Evolutionary conservation across 2,113 vertebrate species (phyloP).

Genomic region (Perca fluviatilis): DNA sequence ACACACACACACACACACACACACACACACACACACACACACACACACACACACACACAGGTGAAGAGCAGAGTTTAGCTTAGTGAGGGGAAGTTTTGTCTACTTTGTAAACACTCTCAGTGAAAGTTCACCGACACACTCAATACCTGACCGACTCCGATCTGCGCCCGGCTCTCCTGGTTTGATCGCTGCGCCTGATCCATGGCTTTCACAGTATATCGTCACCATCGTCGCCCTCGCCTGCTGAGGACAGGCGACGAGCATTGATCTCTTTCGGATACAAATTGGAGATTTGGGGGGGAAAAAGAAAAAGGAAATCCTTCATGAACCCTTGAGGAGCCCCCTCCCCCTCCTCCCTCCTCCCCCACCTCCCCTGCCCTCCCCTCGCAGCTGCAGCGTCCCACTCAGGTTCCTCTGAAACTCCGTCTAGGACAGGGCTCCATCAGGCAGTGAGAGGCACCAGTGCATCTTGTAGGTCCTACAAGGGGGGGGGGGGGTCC

Average conservation of each 20-base stretch:
- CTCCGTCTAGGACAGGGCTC: background rate
- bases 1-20: no score
- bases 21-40: no score
- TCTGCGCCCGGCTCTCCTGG: conserved; percentile 55
- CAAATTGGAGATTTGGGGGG: conserved; percentile 30
- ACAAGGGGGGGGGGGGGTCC: conserved; percentile 2
- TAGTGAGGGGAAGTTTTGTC: conserved; percentile 37
- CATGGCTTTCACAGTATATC: conserved; percentile 68
- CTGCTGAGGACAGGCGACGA: background rate
- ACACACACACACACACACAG: background rate
- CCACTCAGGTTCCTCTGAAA: background rate
- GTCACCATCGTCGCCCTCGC: background rate
- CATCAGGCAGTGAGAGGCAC: conserved; percentile 52
- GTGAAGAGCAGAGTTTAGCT: conserved; percentile 19
- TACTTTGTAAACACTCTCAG: conserved; percentile 79
- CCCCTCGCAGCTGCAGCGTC: background rate
- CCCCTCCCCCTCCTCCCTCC: no score
- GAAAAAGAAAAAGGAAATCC: conserved; percentile 58
- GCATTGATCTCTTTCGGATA: conserved; percentile 35
- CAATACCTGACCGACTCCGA: conserved; percentile 45
- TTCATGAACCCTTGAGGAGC: conserved; percentile 73
- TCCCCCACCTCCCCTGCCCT: no score
- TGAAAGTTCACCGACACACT: conserved; percentile 54
- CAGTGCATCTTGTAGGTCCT: background rate
- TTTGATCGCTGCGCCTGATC: conserved; percentile 45